Percentiles rank a stretch among this genome's conserved stretches.
Conservation (phyloP, 2,888 invertebrate species). For the Eupithecia vulgata region DNA sequence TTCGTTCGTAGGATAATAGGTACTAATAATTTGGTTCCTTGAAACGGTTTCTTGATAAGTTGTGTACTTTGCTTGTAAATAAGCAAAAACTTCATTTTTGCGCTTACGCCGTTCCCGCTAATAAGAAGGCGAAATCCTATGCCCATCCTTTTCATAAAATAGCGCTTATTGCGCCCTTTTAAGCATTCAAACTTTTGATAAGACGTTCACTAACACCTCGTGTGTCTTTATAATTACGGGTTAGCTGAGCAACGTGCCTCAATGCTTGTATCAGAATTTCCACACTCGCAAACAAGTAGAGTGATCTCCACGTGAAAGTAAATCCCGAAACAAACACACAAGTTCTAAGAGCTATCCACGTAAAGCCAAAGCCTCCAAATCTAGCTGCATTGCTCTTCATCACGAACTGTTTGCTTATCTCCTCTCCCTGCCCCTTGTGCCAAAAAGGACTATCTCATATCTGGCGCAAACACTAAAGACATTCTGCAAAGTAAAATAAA, state of each 20-base stretch:
- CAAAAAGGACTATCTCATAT: neutral
- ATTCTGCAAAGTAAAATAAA: neutral
- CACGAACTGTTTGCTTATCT: slow-evolving; percentile 67
- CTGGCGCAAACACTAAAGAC: neutral
- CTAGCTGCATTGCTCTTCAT: slow-evolving; percentile 51
- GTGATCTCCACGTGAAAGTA: slow-evolving; percentile 16
- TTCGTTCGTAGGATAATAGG: no score
- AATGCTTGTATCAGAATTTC: slow-evolving; percentile 3
- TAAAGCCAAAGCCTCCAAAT: slow-evolving; percentile 41
- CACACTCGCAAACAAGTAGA: neutral
- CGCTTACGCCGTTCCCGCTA: no score
- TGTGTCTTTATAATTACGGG: neutral
- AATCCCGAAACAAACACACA: slow-evolving; percentile 31
- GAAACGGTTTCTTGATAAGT: no score
- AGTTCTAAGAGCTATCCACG: slow-evolving; percentile 31
- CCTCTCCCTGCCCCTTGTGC: slow-evolving; percentile 32
- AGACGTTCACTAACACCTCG: neutral
- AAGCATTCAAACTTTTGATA: neutral
- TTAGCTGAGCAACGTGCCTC: no score
- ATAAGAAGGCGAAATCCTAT: no score
- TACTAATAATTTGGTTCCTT: no score
- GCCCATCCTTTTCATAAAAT: no score
- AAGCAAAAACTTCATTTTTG: no score
- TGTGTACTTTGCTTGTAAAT: no score
- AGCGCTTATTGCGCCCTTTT: no score